A percentile compares a stretch with the other conserved stretches of the same genome.
phyloP scores from a whole-genome alignment of 2,113 vertebrate genomes.

The Arothron firmamentum region DNA sequence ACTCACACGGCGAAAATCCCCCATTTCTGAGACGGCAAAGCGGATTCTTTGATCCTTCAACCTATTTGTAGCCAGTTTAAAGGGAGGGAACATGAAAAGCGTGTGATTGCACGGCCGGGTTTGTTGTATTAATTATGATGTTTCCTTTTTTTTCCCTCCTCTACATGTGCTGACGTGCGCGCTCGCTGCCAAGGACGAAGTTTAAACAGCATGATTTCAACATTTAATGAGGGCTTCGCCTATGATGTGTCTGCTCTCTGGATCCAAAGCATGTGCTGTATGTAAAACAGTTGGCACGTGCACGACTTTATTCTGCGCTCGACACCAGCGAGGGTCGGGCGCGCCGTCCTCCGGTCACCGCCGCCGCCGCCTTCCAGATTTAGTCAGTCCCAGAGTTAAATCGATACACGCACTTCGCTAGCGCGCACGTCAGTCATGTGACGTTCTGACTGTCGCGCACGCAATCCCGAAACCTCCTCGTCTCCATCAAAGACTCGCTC shows the following conservation, averaged over 20 bases:
- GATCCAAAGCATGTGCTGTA: conserved; percentile 69
- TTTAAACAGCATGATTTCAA: conserved; percentile 71
- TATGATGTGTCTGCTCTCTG: conserved; percentile 64
- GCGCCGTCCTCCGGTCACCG: too few species aligned
- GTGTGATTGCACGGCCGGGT: conserved; percentile 63
- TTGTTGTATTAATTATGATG: conserved; percentile 68
- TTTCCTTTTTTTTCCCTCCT: conserved; percentile 29
- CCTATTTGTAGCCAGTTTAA: conserved; percentile 52
- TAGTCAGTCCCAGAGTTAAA: too few species aligned
- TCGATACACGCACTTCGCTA: too few species aligned
- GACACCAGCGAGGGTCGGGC: conserved; percentile 1
- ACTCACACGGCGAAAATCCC: conserved; percentile 50
- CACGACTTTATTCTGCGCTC: conserved; percentile 51
- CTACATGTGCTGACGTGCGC: conserved; percentile 58
- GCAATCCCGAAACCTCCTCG: conserved; percentile 12
- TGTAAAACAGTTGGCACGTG: conserved; percentile 63
- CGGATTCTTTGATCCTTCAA: conserved; percentile 55
- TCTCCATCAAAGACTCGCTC: too few species aligned
- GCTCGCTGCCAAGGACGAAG: conserved; percentile 65
- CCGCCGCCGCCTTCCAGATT: too few species aligned
- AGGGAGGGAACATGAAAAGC: conserved; percentile 50
- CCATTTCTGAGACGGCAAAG: conserved; percentile 52
- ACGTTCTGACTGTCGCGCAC: conserved; percentile 30
- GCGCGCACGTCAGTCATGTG: conserved; percentile 8
- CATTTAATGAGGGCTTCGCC: conserved; percentile 64